Evolutionary conservation across 2,113 vertebrate genomes (phyloP).

Genomic region (Ginglymostoma cirratum): DNA sequence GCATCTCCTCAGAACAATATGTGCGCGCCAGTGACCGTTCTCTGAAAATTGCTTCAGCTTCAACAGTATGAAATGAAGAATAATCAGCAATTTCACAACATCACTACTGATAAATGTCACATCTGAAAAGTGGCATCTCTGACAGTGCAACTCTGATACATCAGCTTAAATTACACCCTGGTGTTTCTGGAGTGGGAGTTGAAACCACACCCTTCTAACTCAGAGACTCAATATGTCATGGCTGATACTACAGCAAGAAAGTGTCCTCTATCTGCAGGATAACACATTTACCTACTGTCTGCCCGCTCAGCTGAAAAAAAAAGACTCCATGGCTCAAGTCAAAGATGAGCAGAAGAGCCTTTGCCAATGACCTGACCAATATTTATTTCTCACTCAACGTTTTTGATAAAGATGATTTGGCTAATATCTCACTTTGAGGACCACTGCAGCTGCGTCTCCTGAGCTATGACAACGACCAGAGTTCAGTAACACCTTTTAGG

Average conservation of each 20-base stretch:
- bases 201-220: neutral
- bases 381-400: neutral
- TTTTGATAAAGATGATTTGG: too few relatives aligned
- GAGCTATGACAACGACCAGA: neutral
- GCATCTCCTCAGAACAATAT: neutral
- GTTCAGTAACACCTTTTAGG: too few relatives aligned
- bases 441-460: neutral
- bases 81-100: neutral
- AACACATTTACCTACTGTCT: neutral
- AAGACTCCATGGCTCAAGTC: neutral
- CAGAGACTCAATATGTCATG: neutral
- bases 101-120: neutral
- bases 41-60: neutral
- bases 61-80: neutral
- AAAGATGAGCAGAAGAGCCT: neutral
- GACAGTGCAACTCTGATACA: neutral
- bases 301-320: neutral
- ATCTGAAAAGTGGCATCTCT: too few relatives aligned
- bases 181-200: neutral
- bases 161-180: neutral
- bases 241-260: neutral
- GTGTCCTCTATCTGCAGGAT: neutral
- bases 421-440: neutral
- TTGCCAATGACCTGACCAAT: neutral
- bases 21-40: neutral